These are phyloP conservation scores for Tauraco hartlaubi DNA, from an alignment of 2,797 vertebrate species.

Conservation along the genomic window DNA sequence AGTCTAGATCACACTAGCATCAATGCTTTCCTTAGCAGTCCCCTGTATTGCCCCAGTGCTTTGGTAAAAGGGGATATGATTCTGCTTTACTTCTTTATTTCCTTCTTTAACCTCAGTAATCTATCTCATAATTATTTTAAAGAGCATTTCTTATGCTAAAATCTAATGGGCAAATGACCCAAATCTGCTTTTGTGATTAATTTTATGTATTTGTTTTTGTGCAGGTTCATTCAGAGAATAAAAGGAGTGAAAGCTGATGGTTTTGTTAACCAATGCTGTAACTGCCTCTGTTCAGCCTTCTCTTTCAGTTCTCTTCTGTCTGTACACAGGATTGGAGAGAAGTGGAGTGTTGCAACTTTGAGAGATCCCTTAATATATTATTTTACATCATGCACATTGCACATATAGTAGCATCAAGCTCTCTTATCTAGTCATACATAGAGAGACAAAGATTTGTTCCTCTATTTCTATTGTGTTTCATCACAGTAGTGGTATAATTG, in stretches of 20 bases:
- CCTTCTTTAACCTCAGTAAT: background rate
- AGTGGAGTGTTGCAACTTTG: background rate
- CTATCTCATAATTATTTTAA: background rate
- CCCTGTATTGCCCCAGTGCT: background rate
- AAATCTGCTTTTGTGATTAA: background rate
- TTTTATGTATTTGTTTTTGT: background rate
- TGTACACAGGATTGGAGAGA: fast-evolving
- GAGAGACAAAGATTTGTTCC: background rate
- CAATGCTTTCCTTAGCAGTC: background rate
- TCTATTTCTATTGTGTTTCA: background rate
- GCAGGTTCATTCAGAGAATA: background rate
- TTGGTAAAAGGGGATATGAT: background rate
- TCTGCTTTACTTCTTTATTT: background rate
- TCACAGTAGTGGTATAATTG: background rate
- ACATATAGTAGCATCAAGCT: background rate
- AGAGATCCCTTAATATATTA: background rate
- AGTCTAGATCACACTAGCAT: background rate
- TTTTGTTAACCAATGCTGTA: background rate
- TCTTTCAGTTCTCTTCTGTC: background rate
- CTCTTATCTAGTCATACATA: background rate
- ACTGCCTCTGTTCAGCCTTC: background rate
- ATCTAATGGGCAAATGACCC: background rate
- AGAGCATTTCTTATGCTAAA: background rate
- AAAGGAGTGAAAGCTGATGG: background rate
- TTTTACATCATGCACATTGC: background rate